Evolutionary conservation across 2,113 vertebrate genomes (phyloP).

Genomic region (Embiotoca jacksoni): DNA sequence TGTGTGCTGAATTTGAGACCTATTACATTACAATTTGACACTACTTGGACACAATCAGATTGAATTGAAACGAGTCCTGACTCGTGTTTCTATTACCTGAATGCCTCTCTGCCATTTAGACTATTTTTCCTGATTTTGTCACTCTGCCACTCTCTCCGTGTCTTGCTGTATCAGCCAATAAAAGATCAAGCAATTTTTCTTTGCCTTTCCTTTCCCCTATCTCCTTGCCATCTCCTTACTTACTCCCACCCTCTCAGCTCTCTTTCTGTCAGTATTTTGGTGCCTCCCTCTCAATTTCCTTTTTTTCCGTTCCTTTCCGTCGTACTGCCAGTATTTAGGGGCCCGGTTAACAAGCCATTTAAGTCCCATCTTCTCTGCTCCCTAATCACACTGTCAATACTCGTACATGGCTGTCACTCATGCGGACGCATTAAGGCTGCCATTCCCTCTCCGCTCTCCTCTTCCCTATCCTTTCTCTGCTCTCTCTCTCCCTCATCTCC

Average conservation of each 20-base stretch:
- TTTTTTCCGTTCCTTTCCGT: conserved; percentile 29
- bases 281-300: conserved; percentile 37
- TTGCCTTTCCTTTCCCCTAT: conserved; percentile 16
- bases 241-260: conserved; percentile 1
- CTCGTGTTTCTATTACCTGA: not conserved
- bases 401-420: conserved; percentile 71
- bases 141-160: not conserved
- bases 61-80: not conserved
- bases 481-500: conserved; percentile 40
- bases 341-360: conserved; percentile 69
- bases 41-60: not conserved
- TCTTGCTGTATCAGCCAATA: conserved; percentile 23
- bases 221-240: not conserved
- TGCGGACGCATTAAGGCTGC: conserved; percentile 57
- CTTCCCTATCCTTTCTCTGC: conserved; percentile 26
- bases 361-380: conserved; percentile 65
- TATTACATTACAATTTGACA: not conserved
- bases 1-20: not conserved
- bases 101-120: not conserved
- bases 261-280: conserved; percentile 30
- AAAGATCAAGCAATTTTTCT: conserved; percentile 1
- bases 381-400: conserved; percentile 73
- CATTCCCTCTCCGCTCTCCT: conserved; percentile 48
- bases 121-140: conserved; percentile 2
- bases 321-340: conserved; percentile 56